Evolutionary conservation across 2,113 vertebrate genomes (phyloP).

Genomic region (human): DNA sequence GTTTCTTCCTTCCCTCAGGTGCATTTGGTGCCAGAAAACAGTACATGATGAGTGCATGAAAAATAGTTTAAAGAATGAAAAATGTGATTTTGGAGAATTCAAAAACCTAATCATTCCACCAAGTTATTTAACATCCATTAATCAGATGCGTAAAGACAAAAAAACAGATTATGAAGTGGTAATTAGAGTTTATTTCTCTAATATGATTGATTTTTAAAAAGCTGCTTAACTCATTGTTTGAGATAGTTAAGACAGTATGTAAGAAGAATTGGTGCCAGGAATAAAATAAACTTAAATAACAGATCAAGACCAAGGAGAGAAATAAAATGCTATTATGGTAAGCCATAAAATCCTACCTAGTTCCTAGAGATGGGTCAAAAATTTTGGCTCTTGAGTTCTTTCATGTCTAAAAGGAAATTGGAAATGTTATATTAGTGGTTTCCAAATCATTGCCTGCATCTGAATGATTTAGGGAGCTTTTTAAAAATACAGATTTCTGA

Average conservation of each 20-base stretch:
- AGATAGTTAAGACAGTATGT: neutral
- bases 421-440: neutral
- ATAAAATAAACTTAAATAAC: neutral
- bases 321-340: neutral
- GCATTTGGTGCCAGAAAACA: slow-evolving; percentile 96
- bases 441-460: neutral
- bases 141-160: slow-evolving; percentile 91
- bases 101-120: slow-evolving; percentile 95
- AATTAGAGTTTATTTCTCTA: slow-evolving; percentile 57
- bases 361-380: neutral
- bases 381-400: neutral
- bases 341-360: neutral
- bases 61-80: slow-evolving; percentile 80
- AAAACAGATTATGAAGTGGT: slow-evolving; percentile 89
- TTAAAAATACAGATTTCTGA: neutral
- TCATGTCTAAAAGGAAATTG: neutral
- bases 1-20: slow-evolving; percentile 83
- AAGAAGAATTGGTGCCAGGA: neutral
- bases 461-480: neutral
- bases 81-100: slow-evolving; percentile 95
- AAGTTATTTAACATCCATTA: slow-evolving; percentile 90
- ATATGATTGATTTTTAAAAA: neutral
- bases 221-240: neutral
- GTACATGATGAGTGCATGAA: slow-evolving; percentile 95
- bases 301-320: neutral